Evolutionary conservation across 2,888 invertebrate genomes (phyloP).

Genomic region (Apomyelois bistriatella): DNA sequence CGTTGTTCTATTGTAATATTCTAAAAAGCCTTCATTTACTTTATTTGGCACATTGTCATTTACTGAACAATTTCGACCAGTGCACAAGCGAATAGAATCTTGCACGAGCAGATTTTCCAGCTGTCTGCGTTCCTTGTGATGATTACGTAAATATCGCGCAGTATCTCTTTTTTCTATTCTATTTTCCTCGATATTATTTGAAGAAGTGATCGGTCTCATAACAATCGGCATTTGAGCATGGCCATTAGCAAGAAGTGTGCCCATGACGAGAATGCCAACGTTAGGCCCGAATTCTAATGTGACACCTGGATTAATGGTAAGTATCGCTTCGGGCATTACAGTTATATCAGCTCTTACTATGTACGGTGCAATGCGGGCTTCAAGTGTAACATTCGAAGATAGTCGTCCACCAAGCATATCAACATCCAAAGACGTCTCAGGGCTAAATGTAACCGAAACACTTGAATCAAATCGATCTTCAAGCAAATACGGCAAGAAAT

Average conservation of each 20-base stretch:
- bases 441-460: constrained; percentile 84
- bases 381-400: constrained; percentile 82
- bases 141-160: constrained; percentile 48
- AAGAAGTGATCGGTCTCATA: constrained; percentile 82
- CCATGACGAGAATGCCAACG: constrained; percentile 96
- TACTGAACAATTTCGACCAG: constrained; percentile 84
- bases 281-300: constrained; percentile 96
- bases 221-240: constrained; percentile 86
- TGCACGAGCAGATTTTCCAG: constrained; percentile 77
- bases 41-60: constrained; percentile 72
- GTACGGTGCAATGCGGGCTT: constrained; percentile 85
- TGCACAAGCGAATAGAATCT: constrained; percentile 88
- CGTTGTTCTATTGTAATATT: constrained; percentile 96
- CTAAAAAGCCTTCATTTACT: constrained; percentile 91
- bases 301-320: constrained; percentile 93
- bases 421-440: constrained; percentile 77
- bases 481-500: constrained; percentile 92
- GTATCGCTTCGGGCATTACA: constrained; percentile 94
- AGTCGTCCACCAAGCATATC: constrained; percentile 89
- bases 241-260: constrained; percentile 92
- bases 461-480: constrained; percentile 88
- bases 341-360: constrained; percentile 94
- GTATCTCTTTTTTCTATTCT: constrained; percentile 61
- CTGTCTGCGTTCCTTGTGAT: constrained; percentile 69
- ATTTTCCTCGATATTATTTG: constrained; percentile 54